These are phyloP conservation scores for Anthonomus grandis DNA, from an alignment of 1,140 invertebrate species.

Conservation along the genomic window DNA sequence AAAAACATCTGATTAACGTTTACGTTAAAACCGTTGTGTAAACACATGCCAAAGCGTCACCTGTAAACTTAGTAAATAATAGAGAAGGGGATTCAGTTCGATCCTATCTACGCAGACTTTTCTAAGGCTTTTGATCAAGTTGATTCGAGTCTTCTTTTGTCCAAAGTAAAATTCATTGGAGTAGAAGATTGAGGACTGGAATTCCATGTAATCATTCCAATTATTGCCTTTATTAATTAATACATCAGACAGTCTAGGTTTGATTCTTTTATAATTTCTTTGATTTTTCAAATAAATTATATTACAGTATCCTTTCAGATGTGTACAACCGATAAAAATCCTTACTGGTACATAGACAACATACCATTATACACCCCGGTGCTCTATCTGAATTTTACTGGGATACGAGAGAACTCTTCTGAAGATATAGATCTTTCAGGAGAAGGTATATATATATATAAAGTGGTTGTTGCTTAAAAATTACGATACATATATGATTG, in stretches of 20 bases:
- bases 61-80: too few relatives aligned
- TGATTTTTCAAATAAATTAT: background rate
- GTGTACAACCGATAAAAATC: constrained; percentile 21
- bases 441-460: too few relatives aligned
- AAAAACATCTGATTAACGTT: too few relatives aligned
- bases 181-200: background rate
- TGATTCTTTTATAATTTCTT: background rate
- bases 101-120: too few relatives aligned
- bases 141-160: background rate
- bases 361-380: constrained; percentile 8
- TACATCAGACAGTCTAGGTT: background rate
- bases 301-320: constrained; percentile 14
- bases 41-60: too few relatives aligned
- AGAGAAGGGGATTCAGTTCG: too few relatives aligned
- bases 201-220: background rate
- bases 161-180: constrained; percentile 3
- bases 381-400: constrained; percentile 16
- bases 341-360: constrained; percentile 18
- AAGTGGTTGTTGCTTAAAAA: too few relatives aligned
- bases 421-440: background rate
- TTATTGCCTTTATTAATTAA: background rate
- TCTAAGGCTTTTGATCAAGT: too few relatives aligned
- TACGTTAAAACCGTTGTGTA: too few relatives aligned
- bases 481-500: too few relatives aligned
- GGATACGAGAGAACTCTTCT: too few relatives aligned